Conservation (phyloP, 2,113 vertebrate genomes). For the Myrmophylax atrothorax region DNA sequence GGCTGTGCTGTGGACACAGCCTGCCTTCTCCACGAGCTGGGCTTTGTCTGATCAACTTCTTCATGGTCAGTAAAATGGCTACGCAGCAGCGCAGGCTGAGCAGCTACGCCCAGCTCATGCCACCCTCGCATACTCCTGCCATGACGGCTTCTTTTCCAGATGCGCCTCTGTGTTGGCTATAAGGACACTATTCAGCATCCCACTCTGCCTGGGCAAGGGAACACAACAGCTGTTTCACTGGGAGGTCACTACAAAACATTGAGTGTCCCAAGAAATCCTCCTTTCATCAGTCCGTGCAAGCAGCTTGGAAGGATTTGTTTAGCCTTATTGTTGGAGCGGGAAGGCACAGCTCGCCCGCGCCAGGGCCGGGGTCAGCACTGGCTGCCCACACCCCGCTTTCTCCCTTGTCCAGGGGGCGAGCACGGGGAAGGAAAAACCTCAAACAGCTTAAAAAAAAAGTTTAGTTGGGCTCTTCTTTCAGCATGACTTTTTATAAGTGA, state of each 20-base stretch:
- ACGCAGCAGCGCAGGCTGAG: neutral
- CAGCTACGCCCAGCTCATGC: slow-evolving; percentile 46
- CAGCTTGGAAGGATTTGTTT: slow-evolving; percentile 69
- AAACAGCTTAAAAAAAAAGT: neutral
- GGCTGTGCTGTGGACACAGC: neutral
- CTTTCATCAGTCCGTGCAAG: slow-evolving; percentile 68
- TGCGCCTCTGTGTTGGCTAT: slow-evolving; percentile 52
- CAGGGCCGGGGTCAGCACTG: slow-evolving; percentile 2
- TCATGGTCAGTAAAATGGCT: neutral
- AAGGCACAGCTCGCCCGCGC: slow-evolving; percentile 48
- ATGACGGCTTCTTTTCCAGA: slow-evolving; percentile 67
- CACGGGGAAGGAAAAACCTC: neutral
- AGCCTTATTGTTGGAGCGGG: slow-evolving; percentile 66
- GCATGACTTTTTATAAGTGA: neutral
- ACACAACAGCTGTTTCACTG: slow-evolving; percentile 74
- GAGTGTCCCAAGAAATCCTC: slow-evolving; percentile 72
- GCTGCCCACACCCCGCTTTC: slow-evolving; percentile 58
- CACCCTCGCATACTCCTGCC: slow-evolving; percentile 53
- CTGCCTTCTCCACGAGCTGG: neutral
- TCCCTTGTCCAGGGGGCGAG: neutral
- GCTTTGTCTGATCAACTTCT: neutral
- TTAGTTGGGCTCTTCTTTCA: slow-evolving; percentile 31
- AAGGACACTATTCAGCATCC: slow-evolving; percentile 76
- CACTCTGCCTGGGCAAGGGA: slow-evolving; percentile 70
- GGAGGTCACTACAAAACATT: slow-evolving; percentile 68